Base-by-base conservation (phyloP, 2,888 invertebrate genomes). In the Carterocephalus palaemon region DNA sequence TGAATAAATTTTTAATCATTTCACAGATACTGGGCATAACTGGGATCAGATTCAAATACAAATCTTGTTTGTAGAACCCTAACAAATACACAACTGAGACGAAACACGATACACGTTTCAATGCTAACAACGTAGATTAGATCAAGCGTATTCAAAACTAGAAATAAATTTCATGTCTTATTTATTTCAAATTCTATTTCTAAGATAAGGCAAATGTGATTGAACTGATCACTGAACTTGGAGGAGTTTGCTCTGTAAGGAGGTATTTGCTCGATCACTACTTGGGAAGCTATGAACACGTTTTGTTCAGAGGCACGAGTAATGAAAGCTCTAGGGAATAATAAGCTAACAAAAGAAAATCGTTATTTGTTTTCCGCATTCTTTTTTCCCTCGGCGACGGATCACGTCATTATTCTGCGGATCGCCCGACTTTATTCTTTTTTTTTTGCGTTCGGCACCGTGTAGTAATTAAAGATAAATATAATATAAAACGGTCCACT, bases 381-480 rank as follows among this genome's bases (percentile, higher is more conserved):
- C 60, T 67, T 70, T 68, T 66, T 66, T 71, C 76, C 80, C 75
- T 64, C 56, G 53, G 62, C 63, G 66, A 60, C 73, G 77, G 75
- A 76, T 78, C 77, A 70, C 76, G 73, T 79, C 75, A 79, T 85
- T 84, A 83, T 83, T 78, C 65, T 60, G 57, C 57, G 64, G 62
- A 71, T 69, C 56, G 59, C 40, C 23, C 53, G 57, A 56, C 56
- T 65, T 60, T 60, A 60, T 67, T 67, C 64, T 62, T 63, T 66
- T 63, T 32, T 66, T 62, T 62, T 67, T 57, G n/a, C 59, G 51
- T 66, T 64, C 63, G 15, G 28, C 28, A 48, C 64, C 67, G 71
- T 83, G 83, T 83, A 75, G 71, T 84, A 84, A 86, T 85, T 84
- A 85, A 86, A 86, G 80, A 82, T 85, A 85, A 85, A 86, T 83